Percentiles rank a stretch among this genome's conserved stretches.
phyloP scores from a whole-genome alignment of 2,888 invertebrate species.

The Acrobasis consociella region DNA sequence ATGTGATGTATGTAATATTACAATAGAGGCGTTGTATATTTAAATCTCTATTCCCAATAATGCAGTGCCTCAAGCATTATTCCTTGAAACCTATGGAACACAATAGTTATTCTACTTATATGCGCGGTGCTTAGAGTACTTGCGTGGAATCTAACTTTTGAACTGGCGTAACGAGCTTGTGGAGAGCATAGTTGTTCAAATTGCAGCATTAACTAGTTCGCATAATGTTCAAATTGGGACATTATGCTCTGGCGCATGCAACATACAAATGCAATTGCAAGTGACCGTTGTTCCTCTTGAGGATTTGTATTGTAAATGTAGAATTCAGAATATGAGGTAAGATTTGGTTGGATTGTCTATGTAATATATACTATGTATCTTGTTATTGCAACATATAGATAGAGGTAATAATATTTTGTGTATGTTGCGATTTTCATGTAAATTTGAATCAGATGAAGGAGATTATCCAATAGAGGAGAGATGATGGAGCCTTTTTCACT shows the following conservation, averaged over 20 bases:
- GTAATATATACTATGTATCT: neutral
- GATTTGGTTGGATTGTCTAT: slow-evolving; percentile 3
- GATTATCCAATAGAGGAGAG: too few species aligned
- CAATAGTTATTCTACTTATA: neutral
- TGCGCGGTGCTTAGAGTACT: neutral
- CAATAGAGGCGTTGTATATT: too few species aligned
- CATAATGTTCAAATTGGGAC: slow-evolving; percentile 10
- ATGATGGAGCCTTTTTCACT: too few species aligned
- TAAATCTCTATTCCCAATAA: neutral
- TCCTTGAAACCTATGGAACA: slow-evolving; percentile 1
- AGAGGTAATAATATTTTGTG: neutral
- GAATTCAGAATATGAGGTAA: slow-evolving; percentile 8
- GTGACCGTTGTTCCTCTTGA: slow-evolving; percentile 5
- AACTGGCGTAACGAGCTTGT: slow-evolving; percentile 3
- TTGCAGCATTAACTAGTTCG: slow-evolving; percentile 10
- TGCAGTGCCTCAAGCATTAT: neutral
- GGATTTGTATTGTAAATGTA: slow-evolving; percentile 11
- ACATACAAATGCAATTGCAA: neutral
- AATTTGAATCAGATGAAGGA: too few species aligned
- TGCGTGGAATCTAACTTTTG: slow-evolving; percentile 11
- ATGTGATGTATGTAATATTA: too few species aligned
- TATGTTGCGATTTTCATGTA: too few species aligned
- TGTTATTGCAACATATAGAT: neutral
- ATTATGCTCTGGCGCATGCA: neutral
- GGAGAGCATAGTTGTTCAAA: neutral